These are phyloP conservation scores for Drosophila kokeensis DNA, from an alignment of 2,888 invertebrate genomes.

Conservation along the genomic window DNA sequence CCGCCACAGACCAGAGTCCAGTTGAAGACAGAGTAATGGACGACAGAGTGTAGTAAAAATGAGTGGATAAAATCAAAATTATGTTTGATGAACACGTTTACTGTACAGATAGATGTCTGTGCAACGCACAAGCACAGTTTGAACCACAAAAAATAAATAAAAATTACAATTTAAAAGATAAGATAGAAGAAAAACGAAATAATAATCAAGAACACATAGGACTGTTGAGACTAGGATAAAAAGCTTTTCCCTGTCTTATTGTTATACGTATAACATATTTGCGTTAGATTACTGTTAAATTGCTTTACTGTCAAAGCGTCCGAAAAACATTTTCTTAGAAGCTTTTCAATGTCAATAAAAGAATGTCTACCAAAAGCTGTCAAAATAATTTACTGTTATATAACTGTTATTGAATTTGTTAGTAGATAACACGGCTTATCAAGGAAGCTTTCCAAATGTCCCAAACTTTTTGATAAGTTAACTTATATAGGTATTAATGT, in stretches of 20 bases:
- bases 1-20: slow-evolving; percentile 35
- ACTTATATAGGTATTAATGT: neutral
- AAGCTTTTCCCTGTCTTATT: neutral
- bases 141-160: neutral
- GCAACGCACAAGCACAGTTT: neutral
- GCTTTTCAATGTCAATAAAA: neutral
- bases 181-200: neutral
- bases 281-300: neutral
- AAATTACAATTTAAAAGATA: neutral
- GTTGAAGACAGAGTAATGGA: slow-evolving; percentile 11
- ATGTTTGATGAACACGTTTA: slow-evolving; percentile 13
- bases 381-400: neutral
- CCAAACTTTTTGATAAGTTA: neutral
- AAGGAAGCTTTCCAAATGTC: neutral
- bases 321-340: neutral
- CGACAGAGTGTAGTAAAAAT: neutral
- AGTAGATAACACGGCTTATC: neutral
- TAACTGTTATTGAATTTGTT: neutral
- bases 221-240: neutral
- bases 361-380: neutral
- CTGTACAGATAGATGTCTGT: neutral
- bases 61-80: neutral
- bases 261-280: neutral
- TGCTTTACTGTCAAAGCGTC: neutral
- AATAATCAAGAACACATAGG: neutral